Base-by-base conservation (phyloP, 2,888 invertebrate genomes). In the Lucinisca nassula region DNA sequence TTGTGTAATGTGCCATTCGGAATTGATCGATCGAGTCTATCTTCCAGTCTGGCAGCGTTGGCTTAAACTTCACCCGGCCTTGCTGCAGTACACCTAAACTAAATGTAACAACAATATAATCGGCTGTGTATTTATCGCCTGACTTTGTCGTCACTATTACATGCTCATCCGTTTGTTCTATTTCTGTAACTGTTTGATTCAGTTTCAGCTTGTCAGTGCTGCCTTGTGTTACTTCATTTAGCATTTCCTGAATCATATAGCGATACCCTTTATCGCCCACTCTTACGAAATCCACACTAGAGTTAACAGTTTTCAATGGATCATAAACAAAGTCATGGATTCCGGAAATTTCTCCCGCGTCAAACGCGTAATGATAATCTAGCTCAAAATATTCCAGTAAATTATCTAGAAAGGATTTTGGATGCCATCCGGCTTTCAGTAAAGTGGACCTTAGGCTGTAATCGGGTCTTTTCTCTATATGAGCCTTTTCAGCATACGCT, bases 21-120 rank as follows among this genome's bases (percentile, higher is more conserved):
- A 84, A 82, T 74, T 83, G 75, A 40, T 85, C 81, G 12, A 91
- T 81, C 8, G 78, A 84, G 32, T 85, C 30, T 51, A 37, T 37
- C 67, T 91, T 91, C 76, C 84, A 83, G 0, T 49, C 75, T 14
- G 91, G 88, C 8, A 90, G 74, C 24, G 76, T 37, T 21, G 91
- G 91, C 17, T 27, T 40, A 51, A 91, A 91, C 2, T 38, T 67
- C 10, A 90, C 84, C 12, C 61, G 35, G 8, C 86, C 70, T 14
- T 87, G 74, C 49, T 91, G 87, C n/a, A 89, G 77, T 8, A 91
- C 91, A 14, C 91, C 91, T 10, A 91, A 51, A 51, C 91, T 90
- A 58, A 88, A 87, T 1, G 91, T 91, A 1, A 86, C 81, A 17
- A 91, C 82, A n/a, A 77, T 90, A 40, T 76, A 87, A 45, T 88